Base-by-base conservation (phyloP, 2,888 invertebrate genomes). In the Pachydiplax longipennis region DNA sequence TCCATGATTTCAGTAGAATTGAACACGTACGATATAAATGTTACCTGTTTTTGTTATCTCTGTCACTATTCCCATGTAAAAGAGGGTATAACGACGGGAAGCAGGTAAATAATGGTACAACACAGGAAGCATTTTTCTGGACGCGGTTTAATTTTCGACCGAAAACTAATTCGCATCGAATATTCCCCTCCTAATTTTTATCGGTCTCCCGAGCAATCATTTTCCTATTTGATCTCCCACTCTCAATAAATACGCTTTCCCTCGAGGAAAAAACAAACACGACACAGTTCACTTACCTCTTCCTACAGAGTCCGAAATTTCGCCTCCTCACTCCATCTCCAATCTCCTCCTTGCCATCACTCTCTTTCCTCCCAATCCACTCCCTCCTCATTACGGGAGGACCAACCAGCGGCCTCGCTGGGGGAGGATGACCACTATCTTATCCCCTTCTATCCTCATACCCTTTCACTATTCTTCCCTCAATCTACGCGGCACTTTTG, bases 311-410 rank as follows among this genome's bases (percentile, higher is more conserved):
- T 25, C 82, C 87, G 35, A 73, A 73, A 48, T 25, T 83, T n/a
- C 83, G 22, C 81, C 44, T 12, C 44, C 81, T 44, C 44, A 37
- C 81, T 44, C 81, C 12, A 37, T 81, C 81, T n/a, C n/a, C 65
- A 53, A 87, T 61, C 87, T 61, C 83, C 83, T 35, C 53, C 83
- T 83, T 61, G 37, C 87, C 87, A 87, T 65, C 83, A 83, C 53
- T 83, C 83, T 83, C 83, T 58, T 58, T 83, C 83, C 83, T 83
- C 58, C 58, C 53, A 18, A 58, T 83, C 53, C 83, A 83, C 87
- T 87, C 87, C 87, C 87, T 87, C 87, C 87, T 87, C 87, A 87
- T 87, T 87, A 87, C 87, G 58, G 37, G n/a, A 40, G 15, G 87
- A 22, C 61, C 87, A 87, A 87, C 87, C 87, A 87, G 87, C 22